Percentiles rank a stretch among this genome's conserved stretches.
Evolutionary conservation across 2,888 invertebrate species (phyloP).

Genomic region (Pollenia labialis): DNA sequence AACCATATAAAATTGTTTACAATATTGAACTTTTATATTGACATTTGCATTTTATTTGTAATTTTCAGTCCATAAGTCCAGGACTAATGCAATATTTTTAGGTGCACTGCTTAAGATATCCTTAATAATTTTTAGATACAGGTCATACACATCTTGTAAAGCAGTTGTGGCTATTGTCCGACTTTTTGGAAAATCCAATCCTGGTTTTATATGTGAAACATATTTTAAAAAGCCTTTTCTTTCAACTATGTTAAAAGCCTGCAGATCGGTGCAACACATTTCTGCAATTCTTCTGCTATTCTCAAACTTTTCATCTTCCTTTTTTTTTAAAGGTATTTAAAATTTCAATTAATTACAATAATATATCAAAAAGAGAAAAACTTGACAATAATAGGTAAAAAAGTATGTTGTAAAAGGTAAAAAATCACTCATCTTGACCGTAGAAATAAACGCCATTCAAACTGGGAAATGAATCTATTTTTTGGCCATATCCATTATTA

Average conservation of each 20-base stretch:
- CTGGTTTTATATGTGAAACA: conserved; percentile 7
- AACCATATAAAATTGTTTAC: conserved; percentile 21
- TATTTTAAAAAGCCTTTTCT: conserved; percentile 33
- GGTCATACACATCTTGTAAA: conserved; percentile 25
- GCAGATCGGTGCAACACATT: conserved; percentile 48
- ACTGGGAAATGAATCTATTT: too few relatives aligned
- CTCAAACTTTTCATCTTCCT: conserved; percentile 2
- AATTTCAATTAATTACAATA: conserved; percentile 28
- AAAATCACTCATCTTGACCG: too few relatives aligned
- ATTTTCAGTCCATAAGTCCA: conserved; percentile 48
- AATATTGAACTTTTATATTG: conserved; percentile 43
- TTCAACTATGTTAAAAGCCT: conserved; percentile 20
- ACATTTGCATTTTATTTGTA: conserved; percentile 15
- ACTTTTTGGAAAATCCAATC: conserved; percentile 22
- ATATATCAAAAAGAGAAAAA: too few relatives aligned
- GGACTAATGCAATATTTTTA: conserved; percentile 6
- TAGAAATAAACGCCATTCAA: too few relatives aligned
- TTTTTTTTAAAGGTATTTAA: too few relatives aligned
- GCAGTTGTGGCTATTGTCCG: conserved; percentile 41
- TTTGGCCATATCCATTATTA: too few relatives aligned
- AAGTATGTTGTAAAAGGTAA: too few relatives aligned
- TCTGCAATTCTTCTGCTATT: conserved; percentile 27
- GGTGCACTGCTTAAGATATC: neutral
- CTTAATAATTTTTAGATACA: conserved; percentile 10
- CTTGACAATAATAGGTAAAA: too few relatives aligned